A percentile compares a stretch with the other conserved stretches of the same genome.
Evolutionary conservation across 2,888 invertebrate species (phyloP).

Genomic region (Ophion costatus): DNA sequence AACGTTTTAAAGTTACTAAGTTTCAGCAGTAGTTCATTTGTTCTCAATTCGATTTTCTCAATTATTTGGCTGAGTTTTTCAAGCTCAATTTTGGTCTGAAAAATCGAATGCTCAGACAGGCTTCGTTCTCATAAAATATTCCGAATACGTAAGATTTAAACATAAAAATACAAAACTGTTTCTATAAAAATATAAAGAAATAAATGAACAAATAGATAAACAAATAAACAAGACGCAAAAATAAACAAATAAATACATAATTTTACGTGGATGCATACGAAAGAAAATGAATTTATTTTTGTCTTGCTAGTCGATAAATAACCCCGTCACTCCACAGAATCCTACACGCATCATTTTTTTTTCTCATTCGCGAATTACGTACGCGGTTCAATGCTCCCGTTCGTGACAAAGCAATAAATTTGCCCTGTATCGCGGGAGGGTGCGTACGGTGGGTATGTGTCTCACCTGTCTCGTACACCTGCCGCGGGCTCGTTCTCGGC

Average conservation of each 20-base stretch:
- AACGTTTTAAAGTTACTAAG: too few species aligned
- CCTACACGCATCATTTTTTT: neutral
- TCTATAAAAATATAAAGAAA: too few species aligned
- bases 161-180: too few species aligned
- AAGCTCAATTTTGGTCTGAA: neutral
- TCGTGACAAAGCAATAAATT: constrained; percentile 27
- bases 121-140: neutral
- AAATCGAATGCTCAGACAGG: neutral
- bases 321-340: neutral
- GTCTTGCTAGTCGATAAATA: neutral
- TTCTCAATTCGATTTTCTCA: neutral
- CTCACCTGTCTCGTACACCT: constrained; percentile 73
- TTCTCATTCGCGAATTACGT: neutral
- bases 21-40: neutral
- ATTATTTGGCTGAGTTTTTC: neutral
- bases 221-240: too few species aligned
- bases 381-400: neutral
- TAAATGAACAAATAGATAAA: too few species aligned
- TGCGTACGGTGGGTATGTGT: constrained; percentile 17
- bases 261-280: neutral
- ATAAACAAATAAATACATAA: neutral
- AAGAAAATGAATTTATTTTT: neutral
- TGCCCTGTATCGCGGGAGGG: neutral
- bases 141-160: neutral
- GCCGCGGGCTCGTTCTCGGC: constrained; percentile 65